Evolutionary conservation across 2,113 vertebrate species (phyloP), one percentile per base, ranked within the genome.

Genomic region (Etheostoma cragini): DNA sequence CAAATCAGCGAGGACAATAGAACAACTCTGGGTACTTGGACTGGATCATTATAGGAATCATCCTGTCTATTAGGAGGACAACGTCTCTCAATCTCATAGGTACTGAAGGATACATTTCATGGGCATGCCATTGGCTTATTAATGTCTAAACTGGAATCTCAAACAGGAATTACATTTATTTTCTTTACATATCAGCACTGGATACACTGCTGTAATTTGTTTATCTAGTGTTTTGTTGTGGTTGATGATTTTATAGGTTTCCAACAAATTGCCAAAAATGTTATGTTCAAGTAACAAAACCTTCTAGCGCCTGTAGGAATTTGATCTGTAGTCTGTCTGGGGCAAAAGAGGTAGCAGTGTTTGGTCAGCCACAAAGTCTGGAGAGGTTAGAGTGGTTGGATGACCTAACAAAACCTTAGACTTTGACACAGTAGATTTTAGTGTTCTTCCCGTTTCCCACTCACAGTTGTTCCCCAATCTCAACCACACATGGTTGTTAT

Each of bases 1-100:
- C 67, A 78, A 79, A 81, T 69, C 76, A 64, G 33, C 30, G 53
- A 82, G 63, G 79, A 68, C 47, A 68, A 49, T 54, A 35, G 49
- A 77, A 80, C 64, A 78, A 61, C 53, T 87, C 46, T 54, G 30
- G 53, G 74, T 66, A 61, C 16, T 7, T 64, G 24, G 64, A 74
- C 58, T 2, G 22, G 24, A 73, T 85, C 56, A 24, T 85, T 76
- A 53, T 47, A 21, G 53, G 26, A 68, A 56, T 85, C 22, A 56
- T 68, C 46, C 54, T 30, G 60, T 11, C 19, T 22, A 21, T 71
- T 65, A 47, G 21, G 62, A 73, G 19, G 52, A 66, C 70, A 74
- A 53, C 0, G 0, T 45, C 38, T 80, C 30, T 63, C 65, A 19
- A 75, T 80, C 73, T 75, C 26, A 17, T 17, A 85, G 45, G 54